Evolutionary conservation across 2,113 vertebrate species (phyloP).

Genomic region (Sturnus vulgaris): DNA sequence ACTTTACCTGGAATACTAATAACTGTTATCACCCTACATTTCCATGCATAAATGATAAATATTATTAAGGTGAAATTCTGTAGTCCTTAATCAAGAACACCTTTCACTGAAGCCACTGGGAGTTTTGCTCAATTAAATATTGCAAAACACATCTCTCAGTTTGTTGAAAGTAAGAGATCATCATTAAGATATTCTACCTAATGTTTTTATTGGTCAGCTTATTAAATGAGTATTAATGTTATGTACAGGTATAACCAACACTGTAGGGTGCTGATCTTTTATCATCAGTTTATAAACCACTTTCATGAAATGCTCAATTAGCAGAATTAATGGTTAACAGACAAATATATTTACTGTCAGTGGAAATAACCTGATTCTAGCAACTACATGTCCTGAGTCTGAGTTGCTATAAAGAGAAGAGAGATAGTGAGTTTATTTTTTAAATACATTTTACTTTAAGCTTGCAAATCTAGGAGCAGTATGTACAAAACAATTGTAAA

Average conservation of each 20-base stretch:
- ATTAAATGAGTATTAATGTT: conserved; percentile 52
- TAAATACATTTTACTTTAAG: neutral
- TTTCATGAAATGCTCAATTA: conserved; percentile 36
- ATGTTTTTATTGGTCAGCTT: conserved; percentile 53
- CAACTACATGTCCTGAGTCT: neutral
- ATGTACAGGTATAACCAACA: conserved; percentile 23
- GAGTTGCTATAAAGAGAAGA: neutral
- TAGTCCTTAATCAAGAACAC: conserved; percentile 55
- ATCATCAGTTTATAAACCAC: conserved; percentile 24
- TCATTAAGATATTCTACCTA: conserved; percentile 51
- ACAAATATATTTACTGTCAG: neutral
- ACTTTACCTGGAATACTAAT: conserved; percentile 73
- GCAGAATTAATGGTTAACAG: neutral
- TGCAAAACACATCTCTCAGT: conserved; percentile 47
- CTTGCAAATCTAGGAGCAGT: neutral
- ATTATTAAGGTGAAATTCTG: conserved; percentile 53
- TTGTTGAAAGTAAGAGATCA: conserved; percentile 60
- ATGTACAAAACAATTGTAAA: neutral
- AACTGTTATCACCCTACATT: conserved; percentile 56
- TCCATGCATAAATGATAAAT: conserved; percentile 70
- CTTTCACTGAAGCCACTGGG: conserved; percentile 18
- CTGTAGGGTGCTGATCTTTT: conserved; percentile 36
- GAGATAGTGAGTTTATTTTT: neutral
- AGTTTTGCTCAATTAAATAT: conserved; percentile 52
- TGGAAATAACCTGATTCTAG: neutral